Evolutionary conservation across 2,888 invertebrate species (phyloP).

Genomic region (Lepidocyrtinus sp.): DNA sequence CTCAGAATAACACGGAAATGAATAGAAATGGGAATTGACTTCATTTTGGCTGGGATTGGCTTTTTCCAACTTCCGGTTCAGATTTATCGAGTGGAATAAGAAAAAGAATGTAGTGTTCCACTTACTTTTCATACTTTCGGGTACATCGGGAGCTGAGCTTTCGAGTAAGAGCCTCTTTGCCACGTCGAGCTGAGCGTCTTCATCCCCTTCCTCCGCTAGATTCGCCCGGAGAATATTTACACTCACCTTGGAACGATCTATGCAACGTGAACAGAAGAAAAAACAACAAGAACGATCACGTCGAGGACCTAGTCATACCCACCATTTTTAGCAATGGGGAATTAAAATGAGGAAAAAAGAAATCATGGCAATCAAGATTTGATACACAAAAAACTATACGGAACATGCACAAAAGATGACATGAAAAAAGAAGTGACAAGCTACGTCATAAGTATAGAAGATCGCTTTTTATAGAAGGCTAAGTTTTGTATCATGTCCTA

Average conservation of each 20-base stretch:
- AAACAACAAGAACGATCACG: constrained; percentile 63
- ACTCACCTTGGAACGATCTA: constrained; percentile 70
- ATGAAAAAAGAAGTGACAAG: background rate
- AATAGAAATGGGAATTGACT: constrained; percentile 4
- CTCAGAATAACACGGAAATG: background rate
- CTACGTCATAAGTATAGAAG: background rate
- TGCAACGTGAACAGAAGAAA: constrained; percentile 58
- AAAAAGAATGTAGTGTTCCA: background rate
- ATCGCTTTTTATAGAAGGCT: background rate
- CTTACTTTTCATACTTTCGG: constrained; percentile 56
- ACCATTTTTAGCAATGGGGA: background rate
- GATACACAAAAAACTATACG: background rate
- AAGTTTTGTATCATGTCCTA: background rate
- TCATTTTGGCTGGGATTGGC: background rate
- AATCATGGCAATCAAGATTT: background rate
- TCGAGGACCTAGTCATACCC: constrained; percentile 38
- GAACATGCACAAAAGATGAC: background rate
- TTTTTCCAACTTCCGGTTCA: background rate
- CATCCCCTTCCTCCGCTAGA: constrained; percentile 89
- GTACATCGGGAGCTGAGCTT: constrained; percentile 71
- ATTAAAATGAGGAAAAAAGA: constrained; percentile 4
- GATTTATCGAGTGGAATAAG: background rate
- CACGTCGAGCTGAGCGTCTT: constrained; percentile 89
- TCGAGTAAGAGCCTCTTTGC: constrained; percentile 88
- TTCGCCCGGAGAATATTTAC: constrained; percentile 71